phyloP scores from a whole-genome alignment of 2,888 invertebrate species.

The Kryphioiulus occultus region DNA sequence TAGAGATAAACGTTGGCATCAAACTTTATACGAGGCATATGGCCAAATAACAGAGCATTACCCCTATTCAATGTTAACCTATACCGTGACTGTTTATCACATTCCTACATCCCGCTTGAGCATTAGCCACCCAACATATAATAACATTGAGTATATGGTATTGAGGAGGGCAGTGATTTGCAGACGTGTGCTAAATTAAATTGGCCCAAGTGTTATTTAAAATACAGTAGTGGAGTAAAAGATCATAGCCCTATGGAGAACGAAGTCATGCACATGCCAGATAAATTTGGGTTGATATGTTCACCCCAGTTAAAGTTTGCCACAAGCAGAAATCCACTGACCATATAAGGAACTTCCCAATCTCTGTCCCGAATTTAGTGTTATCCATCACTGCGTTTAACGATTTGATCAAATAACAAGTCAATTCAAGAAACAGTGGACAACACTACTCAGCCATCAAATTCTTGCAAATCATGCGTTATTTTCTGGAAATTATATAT shows the following conservation, averaged over 20 bases:
- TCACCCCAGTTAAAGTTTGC: neutral
- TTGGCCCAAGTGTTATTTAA: neutral
- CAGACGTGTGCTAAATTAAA: no score
- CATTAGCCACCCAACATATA: neutral
- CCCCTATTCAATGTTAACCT: neutral
- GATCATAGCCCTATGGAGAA: neutral
- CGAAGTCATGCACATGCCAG: neutral
- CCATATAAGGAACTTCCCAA: neutral
- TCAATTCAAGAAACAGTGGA: no score
- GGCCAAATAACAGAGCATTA: neutral
- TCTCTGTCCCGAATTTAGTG: neutral
- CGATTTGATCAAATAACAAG: neutral
- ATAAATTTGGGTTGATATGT: conserved; percentile 5
- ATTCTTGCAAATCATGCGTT: neutral
- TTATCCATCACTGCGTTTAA: neutral
- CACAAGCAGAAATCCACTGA: neutral
- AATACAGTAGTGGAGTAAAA: neutral
- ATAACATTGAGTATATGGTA: neutral
- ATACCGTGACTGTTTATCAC: neutral
- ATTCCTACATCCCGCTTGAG: neutral
- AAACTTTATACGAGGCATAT: neutral
- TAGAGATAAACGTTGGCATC: neutral
- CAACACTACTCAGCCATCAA: neutral
- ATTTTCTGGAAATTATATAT: neutral
- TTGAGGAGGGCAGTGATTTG: neutral